Percentiles rank a stretch among this genome's conserved stretches.
phyloP scores from a whole-genome alignment of 2,888 invertebrate genomes.

The Amphipyra tragopoginis region DNA sequence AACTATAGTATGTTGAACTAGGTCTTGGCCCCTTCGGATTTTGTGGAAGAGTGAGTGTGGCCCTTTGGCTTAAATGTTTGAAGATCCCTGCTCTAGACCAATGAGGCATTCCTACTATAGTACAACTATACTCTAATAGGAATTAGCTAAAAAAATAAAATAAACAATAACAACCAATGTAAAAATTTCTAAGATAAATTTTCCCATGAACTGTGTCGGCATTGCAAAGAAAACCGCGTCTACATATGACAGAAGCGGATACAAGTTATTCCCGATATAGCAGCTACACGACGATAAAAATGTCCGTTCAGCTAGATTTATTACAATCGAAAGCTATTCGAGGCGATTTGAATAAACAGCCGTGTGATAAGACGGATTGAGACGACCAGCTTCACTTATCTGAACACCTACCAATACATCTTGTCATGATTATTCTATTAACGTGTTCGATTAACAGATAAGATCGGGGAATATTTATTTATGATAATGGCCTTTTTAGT shows the following conservation, averaged over 20 bases:
- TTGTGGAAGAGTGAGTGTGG: no score
- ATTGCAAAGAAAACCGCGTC: slow-evolving; percentile 54
- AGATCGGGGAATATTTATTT: slow-evolving; percentile 70
- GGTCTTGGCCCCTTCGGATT: no score
- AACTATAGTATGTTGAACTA: no score
- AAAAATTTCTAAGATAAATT: no score
- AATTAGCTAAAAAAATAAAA: slow-evolving; percentile 4
- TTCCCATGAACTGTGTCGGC: slow-evolving; percentile 24
- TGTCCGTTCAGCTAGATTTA: slow-evolving; percentile 79
- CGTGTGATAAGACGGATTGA: slow-evolving; percentile 74
- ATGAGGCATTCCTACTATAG: no score
- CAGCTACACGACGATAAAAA: slow-evolving; percentile 76
- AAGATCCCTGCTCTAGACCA: no score
- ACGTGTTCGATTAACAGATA: slow-evolving; percentile 74
- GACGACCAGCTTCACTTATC: slow-evolving; percentile 56
- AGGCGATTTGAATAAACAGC: slow-evolving; percentile 80
- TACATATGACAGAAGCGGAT: slow-evolving; percentile 62
- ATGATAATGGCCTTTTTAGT: slow-evolving; percentile 62
- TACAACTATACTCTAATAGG: no score
- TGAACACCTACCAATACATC: slow-evolving; percentile 62
- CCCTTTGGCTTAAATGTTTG: no score
- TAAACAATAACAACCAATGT: slow-evolving; percentile 1
- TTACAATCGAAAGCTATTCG: slow-evolving; percentile 79
- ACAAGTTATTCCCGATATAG: slow-evolving; percentile 63
- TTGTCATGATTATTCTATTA: slow-evolving; percentile 76